A percentile compares a stretch with the other conserved stretches of the same genome.
phyloP scores from a whole-genome alignment of 2,797 vertebrate species.

The Loriculus beryllinus region DNA sequence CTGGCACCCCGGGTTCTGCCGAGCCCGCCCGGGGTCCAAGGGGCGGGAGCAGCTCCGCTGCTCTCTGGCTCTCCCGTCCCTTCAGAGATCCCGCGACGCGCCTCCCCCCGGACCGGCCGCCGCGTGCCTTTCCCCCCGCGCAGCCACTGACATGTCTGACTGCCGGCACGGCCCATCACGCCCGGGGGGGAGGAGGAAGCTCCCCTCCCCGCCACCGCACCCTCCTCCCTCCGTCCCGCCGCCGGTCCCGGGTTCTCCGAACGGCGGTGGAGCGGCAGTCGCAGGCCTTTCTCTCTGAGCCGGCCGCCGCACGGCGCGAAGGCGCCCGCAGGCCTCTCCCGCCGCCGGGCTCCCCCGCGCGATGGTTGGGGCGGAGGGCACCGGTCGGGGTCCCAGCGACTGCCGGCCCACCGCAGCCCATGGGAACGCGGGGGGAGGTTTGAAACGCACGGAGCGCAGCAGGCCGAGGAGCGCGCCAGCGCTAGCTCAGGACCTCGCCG shows the following conservation, averaged over 20 bases:
- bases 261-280: too few relatives aligned
- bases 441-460: not conserved
- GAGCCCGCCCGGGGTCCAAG: not conserved
- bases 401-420: constrained; percentile 9
- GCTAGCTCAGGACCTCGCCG: not conserved
- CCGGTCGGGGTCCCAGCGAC: not conserved
- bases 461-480: not conserved
- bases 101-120: not conserved
- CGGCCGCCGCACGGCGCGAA: not conserved
- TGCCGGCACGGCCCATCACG: not conserved
- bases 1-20: not conserved
- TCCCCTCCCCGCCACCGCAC: not conserved
- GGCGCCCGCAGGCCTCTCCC: not conserved
- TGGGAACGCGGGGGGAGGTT: constrained; percentile 10
- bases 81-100: not conserved
- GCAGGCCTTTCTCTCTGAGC: not conserved
- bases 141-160: constrained; percentile 79
- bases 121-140: constrained; percentile 52
- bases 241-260: not conserved
- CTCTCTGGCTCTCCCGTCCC: not conserved
- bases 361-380: not conserved
- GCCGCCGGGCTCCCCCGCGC: not conserved
- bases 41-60: not conserved
- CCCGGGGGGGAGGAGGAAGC: not conserved
- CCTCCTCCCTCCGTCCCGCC: not conserved